Evolutionary conservation across 1,140 invertebrate genomes (phyloP), one percentile per base, ranked within the genome.

Genomic region (Drosophila mauritiana): DNA sequence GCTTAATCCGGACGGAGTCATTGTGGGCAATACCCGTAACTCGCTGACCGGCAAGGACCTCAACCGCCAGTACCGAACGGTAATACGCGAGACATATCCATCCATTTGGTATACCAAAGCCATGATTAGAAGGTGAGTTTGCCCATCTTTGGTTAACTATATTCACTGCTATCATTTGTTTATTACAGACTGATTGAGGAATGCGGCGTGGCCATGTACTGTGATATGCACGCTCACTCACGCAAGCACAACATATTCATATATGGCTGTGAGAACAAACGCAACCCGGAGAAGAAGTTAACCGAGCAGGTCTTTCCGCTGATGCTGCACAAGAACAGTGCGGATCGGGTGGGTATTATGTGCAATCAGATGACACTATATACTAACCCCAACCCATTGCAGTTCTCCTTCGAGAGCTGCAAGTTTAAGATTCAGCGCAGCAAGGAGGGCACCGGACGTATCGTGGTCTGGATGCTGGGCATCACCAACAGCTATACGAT

Each of bases 181-280:
- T 7, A 8, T 17, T 17, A 0, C 42, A 45, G 97, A 93, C 93
- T 98, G 82, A 95, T 97, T 91, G 97, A 98, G 91, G 97, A 98
- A 93, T 97, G 97, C 91, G 97, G 97, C 49, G 97, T 98, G 22
- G 95, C 97, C 63, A 96, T 99, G 93, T 99, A 97, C 91, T 98
- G 98, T 92, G 98, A 99, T 94, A 94, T 98, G 75, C 98, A 99
- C 93, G 98, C 97, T 40, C 98, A 99, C 93, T 99, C 98, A 5
- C 94, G 98, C 58, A 96, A 96, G 91, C 97, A 98, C 92, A 99
- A 99, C 92, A 95, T 99, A 80, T 99, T 99, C 92, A 96, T 98
- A 76, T 99, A 98, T 92, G 98, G 98, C 74, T 99, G 98, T 93
- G 97, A 98, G 93, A 98, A 96, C 92, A 94, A 96, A 82, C 94